Base-by-base conservation (phyloP, 2,113 vertebrate species). In the Seriola rivoliana region DNA sequence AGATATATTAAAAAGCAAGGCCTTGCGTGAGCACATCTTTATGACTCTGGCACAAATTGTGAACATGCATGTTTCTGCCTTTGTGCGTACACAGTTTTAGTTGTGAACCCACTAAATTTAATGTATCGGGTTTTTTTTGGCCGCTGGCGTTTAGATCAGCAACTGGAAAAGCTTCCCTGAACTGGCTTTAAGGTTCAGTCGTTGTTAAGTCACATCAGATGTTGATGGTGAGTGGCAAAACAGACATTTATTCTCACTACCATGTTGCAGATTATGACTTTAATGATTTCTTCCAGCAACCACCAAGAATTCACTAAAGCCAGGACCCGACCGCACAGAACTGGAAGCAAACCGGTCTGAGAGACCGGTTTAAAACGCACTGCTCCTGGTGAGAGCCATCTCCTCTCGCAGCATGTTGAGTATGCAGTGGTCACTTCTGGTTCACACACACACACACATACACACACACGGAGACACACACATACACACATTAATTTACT, bases 401-500 rank as follows among this genome's bases (percentile, higher is more conserved):
- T 80, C 25, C 16, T 67, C 34, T 67, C 2, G 34, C 14, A 78
- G 70, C 52, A 63, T 16, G 68, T 58, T 54, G 38, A 44, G 64
- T 29, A 14, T 78, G 69, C n/a, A 58, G 58, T 52, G 87, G 82
- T 80, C 86, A 89, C 76, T 85, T 69, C 44, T 38, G 60, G 40
- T 66, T 59, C 67, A 64, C 75, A 75, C 72, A 80, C 40, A 10
- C 4, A 74, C 21, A 59, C 17, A 60, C 21, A 4, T 44, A 55
- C 34, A 59, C 17, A 60, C 21, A 4, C 44, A 60, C 34, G 59
- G 12, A 60, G 44, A 54, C 77, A 75, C 44, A 4, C 60, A 62
- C 50, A 60, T 8, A 65, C 25, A 16, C 68, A 57, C 70, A 58
- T 71, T 83, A 72, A 93, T 91, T 82, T 88, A 88, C 86, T 86